These are phyloP conservation scores for Girardia tigrina DNA, from an alignment of 2,888 invertebrate species.

Conservation along the genomic window DNA sequence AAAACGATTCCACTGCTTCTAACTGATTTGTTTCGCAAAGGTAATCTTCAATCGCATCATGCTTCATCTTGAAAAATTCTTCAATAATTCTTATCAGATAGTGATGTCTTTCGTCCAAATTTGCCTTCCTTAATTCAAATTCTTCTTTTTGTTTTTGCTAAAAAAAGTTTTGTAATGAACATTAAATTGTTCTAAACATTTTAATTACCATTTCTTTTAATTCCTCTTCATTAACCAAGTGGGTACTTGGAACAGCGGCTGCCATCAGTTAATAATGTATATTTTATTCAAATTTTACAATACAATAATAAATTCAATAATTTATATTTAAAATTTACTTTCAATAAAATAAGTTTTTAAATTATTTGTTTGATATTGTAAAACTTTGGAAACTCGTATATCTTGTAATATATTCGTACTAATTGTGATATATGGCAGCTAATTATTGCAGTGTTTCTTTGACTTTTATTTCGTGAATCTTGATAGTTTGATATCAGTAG, in stretches of 20 bases:
- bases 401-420: too few relatives aligned
- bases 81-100: neutral
- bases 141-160: slow-evolving; percentile 18
- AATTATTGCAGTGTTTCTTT: too few relatives aligned
- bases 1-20: neutral
- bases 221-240: slow-evolving; percentile 15
- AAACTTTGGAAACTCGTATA: too few relatives aligned
- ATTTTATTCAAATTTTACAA: slow-evolving; percentile 6
- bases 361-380: too few relatives aligned
- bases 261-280: neutral
- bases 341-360: neutral
- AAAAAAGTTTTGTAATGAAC: neutral
- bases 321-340: neutral
- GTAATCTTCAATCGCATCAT: neutral
- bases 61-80: slow-evolving; percentile 14
- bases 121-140: neutral
- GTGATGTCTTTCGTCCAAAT: slow-evolving; percentile 20
- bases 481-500: too few relatives aligned
- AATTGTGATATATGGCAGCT: too few relatives aligned
- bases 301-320: neutral
- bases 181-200: neutral
- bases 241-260: neutral
- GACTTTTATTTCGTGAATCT: too few relatives aligned
- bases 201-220: neutral
- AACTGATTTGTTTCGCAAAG: neutral